Evolutionary conservation across 2,888 invertebrate species (phyloP), one percentile per base, ranked within the genome.

Genomic region (Pachliopta kotzebuea): DNA sequence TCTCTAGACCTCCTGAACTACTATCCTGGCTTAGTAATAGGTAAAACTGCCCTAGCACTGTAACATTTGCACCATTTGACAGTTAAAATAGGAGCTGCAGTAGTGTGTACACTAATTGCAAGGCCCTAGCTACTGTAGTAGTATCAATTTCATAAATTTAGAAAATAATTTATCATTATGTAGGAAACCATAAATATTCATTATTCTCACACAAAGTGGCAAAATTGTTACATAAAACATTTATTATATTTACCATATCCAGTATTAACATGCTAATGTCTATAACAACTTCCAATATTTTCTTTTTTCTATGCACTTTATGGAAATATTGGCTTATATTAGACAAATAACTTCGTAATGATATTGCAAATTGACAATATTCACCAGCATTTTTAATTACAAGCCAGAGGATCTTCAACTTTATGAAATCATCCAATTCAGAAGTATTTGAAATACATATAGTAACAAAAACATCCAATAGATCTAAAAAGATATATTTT

Each of bases 371-470:
- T 68, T 92, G 92, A 61, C 86, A 86, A 72, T 81, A 83, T 21
- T 77, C 81, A 23, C 73, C 79, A 53, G 90, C 92, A 79, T 86
- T 85, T 72, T 84, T 84, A 60, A 93, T 77, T 31, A 93, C 80
- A 56, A 89, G 77, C 68, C 84, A 81, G 7, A 93, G 72, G 4
- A 92, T 75, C 67, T 87, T 78, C 50, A 93, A 76, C 62, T 92
- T 83, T 24, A 86, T 81, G 60, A 81, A 86, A 65, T 84, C 85
- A 69, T 92, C 89, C 20, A 85, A 72, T 64, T 83, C 78, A 0
- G 80, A 82, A 65, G 78, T 68, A 49, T 75, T 79, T 58, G 78
- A 80, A 54, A 77, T 70, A 69, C 84, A 83, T 58, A 78, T 70
- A 56, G 81, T 74, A 21, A 86, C 71, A 68, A 78, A 76, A n/a